phyloP scores from a whole-genome alignment of 2,888 invertebrate genomes.

The Eilema caniola region DNA sequence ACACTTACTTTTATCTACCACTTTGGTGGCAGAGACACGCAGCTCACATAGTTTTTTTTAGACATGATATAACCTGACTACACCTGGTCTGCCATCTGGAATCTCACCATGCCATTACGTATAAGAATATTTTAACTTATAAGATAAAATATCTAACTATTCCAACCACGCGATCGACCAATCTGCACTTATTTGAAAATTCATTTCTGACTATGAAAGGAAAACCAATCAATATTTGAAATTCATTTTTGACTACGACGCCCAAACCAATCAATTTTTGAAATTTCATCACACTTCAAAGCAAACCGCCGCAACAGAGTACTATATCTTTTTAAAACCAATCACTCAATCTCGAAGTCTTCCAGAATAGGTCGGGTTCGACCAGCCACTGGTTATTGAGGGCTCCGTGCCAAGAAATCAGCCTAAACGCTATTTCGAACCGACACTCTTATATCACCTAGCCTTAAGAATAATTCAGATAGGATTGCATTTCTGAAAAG shows the following conservation, averaged over 20 bases:
- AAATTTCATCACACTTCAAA: not conserved
- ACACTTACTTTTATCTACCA: too few relatives aligned
- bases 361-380: slow-evolving; percentile 49
- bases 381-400: slow-evolving; percentile 56
- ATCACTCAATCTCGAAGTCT: slow-evolving; percentile 35
- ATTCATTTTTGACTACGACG: not conserved
- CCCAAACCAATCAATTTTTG: not conserved
- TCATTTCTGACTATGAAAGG: not conserved
- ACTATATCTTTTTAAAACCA: slow-evolving; percentile 25
- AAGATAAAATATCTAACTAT: not conserved
- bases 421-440: slow-evolving; percentile 70
- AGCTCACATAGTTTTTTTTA: too few relatives aligned
- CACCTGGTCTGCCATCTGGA: too few relatives aligned
- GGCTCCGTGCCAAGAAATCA: slow-evolving; percentile 74
- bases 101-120: too few relatives aligned
- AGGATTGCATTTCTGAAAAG: slow-evolving; percentile 56
- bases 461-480: slow-evolving; percentile 66
- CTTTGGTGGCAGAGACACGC: too few relatives aligned
- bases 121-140: not conserved
- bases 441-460: slow-evolving; percentile 60
- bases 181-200: not conserved
- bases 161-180: not conserved
- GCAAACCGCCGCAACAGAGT: slow-evolving; percentile 7
- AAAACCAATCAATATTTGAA: not conserved
- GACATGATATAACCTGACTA: too few relatives aligned